These are phyloP conservation scores for Pissodes strobi DNA, from an alignment of 1,140 invertebrate species.

Conservation along the genomic window DNA sequence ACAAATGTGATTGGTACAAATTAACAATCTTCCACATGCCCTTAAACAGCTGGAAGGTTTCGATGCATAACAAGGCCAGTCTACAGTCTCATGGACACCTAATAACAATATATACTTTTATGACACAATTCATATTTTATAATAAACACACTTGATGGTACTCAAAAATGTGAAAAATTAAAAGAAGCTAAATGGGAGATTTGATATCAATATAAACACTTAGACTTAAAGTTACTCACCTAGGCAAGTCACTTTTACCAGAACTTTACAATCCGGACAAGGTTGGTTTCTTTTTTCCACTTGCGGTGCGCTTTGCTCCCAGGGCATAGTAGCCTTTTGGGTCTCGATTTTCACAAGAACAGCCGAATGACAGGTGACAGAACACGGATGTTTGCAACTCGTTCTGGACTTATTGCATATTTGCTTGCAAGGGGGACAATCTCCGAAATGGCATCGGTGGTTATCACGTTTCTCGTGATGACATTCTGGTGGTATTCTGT, in stretches of 20 bases:
- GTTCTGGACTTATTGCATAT: conserved; percentile 67
- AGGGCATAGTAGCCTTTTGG: conserved; percentile 72
- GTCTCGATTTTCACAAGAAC: conserved; percentile 70
- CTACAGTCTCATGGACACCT: conserved; percentile 79
- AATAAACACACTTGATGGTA: no score
- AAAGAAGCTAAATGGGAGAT: no score
- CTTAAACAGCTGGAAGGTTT: conserved; percentile 73
- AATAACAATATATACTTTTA: no score
- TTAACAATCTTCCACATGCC: conserved; percentile 68
- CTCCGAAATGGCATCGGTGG: conserved; percentile 86
- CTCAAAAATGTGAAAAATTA: no score
- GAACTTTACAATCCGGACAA: conserved; percentile 73
- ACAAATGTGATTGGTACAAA: conserved; percentile 83
- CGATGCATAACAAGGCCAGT: conserved; percentile 76
- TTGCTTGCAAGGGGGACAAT: conserved; percentile 82
- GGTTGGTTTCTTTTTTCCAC: conserved; percentile 69
- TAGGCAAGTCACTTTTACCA: conserved; percentile 73
- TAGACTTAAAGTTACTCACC: no score
- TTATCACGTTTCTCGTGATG: conserved; percentile 72
- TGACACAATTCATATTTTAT: no score
- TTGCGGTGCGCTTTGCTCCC: conserved; percentile 64
- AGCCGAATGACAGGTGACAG: conserved; percentile 77
- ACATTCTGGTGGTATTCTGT: conserved; percentile 76
- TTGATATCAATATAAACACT: no score
- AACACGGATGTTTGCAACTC: conserved; percentile 79